Evolutionary conservation across 2,888 invertebrate genomes (phyloP).

Genomic region (Epinotia bilunana): DNA sequence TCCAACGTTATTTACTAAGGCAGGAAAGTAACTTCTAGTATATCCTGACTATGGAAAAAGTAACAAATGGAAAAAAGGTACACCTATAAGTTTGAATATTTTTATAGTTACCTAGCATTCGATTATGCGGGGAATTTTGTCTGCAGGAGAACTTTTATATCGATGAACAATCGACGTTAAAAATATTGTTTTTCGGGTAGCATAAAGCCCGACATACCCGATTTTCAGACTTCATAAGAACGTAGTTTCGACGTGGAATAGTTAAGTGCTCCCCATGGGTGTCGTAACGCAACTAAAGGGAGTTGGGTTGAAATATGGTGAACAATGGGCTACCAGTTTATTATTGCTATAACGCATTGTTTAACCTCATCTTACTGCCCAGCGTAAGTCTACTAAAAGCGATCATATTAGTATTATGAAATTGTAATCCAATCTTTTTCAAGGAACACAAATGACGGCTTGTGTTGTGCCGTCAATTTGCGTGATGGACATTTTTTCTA

Average conservation of each 20-base stretch:
- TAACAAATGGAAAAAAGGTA: neutral
- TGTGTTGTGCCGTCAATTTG: too few relatives aligned
- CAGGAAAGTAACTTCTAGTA: neutral
- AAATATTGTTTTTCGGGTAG: neutral
- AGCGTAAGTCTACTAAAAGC: constrained; percentile 3
- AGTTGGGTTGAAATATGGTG: constrained; percentile 22
- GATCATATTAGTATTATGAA: neutral
- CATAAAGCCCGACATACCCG: neutral
- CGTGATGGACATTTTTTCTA: too few relatives aligned
- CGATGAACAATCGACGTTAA: neutral
- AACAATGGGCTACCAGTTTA: constrained; percentile 22
- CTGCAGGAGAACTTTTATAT: too few relatives aligned
- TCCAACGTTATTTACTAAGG: neutral
- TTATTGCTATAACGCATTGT: constrained; percentile 13
- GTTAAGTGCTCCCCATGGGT: constrained; percentile 20
- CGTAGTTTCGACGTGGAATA: constrained; percentile 7
- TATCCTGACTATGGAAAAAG: neutral
- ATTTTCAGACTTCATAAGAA: constrained; percentile 7
- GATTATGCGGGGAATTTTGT: neutral
- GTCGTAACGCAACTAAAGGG: constrained; percentile 14
- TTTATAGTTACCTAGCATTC: constrained; percentile 3
- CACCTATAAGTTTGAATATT: neutral
- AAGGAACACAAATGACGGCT: too few relatives aligned
- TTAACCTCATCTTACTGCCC: neutral
- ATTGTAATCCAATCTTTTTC: neutral